Evolutionary conservation across 2,113 vertebrate genomes (phyloP).

Genomic region (Hyaena hyaena): DNA sequence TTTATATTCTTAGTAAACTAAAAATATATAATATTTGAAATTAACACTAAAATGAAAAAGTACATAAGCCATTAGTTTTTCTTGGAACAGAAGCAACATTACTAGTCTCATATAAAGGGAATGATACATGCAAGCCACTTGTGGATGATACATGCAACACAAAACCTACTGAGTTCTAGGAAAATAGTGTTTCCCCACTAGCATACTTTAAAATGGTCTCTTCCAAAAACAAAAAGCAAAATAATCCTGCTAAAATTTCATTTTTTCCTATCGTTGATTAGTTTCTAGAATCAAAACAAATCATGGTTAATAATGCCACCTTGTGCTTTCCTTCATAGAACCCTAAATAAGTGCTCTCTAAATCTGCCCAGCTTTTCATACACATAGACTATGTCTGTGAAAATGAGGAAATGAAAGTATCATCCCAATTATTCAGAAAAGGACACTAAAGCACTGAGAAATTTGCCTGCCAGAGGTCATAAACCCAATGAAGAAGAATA

Average conservation of each 20-base stretch:
- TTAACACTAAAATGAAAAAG: constrained; percentile 14
- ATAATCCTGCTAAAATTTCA: not conserved
- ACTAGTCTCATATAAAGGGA: not conserved
- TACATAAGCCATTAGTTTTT: not conserved
- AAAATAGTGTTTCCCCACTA: not conserved
- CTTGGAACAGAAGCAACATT: not conserved
- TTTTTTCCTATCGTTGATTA: not conserved
- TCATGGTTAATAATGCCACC: not conserved
- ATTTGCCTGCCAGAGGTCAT: not conserved
- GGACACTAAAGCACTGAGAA: not conserved
- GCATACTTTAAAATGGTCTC: not conserved
- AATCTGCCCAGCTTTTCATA: not conserved
- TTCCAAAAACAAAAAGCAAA: not conserved
- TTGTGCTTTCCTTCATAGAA: not conserved
- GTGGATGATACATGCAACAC: not conserved
- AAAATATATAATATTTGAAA: not conserved
- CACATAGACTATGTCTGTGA: not conserved
- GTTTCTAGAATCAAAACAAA: not conserved
- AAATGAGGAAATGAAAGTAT: not conserved
- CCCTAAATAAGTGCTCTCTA: not conserved
- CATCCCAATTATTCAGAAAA: not conserved
- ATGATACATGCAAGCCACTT: not conserved
- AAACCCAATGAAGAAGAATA: not conserved
- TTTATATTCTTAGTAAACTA: not conserved
- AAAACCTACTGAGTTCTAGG: not conserved